phyloP scores from a whole-genome alignment of 2,113 vertebrate genomes.

The Daphoenositta chrysoptera region DNA sequence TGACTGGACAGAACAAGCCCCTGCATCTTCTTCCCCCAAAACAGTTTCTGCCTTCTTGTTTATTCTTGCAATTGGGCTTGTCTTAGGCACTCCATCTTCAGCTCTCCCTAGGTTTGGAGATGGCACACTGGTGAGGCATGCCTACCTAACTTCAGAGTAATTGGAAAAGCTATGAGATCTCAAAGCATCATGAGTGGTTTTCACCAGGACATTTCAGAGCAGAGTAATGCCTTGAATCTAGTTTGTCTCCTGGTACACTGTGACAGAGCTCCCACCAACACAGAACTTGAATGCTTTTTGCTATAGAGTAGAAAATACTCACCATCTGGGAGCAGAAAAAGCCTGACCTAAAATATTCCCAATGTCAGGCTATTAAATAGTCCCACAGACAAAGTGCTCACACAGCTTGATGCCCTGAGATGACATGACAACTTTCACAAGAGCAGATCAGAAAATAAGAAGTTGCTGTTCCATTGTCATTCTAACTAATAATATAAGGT shows the following conservation, averaged over 20 bases:
- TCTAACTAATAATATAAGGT: slow-evolving; percentile 25
- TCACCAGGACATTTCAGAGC: background rate
- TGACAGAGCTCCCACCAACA: background rate
- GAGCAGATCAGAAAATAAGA: background rate
- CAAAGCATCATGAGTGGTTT: background rate
- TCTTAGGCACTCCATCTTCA: background rate
- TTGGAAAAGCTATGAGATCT: background rate
- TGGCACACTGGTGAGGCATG: background rate
- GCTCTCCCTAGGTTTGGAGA: background rate
- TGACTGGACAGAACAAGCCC: background rate
- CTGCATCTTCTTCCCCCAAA: rapidly evolving
- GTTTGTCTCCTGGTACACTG: rapidly evolving
- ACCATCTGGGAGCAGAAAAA: background rate
- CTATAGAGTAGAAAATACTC: background rate
- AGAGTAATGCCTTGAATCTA: background rate
- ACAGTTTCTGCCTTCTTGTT: background rate
- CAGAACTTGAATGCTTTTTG: background rate
- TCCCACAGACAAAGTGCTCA: background rate
- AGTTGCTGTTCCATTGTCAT: background rate
- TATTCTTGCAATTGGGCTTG: background rate
- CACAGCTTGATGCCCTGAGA: background rate
- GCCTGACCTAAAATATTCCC: background rate
- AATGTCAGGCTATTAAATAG: background rate
- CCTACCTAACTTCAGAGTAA: background rate
- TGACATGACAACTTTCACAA: background rate